phyloP scores from a whole-genome alignment of 2,113 vertebrate species.

The Trogon surrucura region DNA sequence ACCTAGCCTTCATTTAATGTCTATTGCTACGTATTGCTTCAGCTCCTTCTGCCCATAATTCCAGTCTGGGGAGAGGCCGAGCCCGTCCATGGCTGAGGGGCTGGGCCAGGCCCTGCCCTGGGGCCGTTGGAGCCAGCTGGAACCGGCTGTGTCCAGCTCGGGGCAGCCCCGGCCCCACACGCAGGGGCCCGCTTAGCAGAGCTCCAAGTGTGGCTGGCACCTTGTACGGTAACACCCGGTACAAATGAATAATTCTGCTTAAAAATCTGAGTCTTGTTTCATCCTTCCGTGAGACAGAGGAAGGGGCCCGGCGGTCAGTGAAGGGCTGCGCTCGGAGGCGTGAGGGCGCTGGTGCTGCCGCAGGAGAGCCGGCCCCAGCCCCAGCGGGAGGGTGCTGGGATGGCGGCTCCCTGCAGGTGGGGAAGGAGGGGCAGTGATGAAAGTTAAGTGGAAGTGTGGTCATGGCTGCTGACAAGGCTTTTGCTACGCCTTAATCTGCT shows the following conservation, averaged over 20 bases:
- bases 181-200: too few relatives aligned
- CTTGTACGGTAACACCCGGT: neutral
- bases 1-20: neutral
- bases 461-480: neutral
- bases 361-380: neutral
- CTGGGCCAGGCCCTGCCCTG: neutral
- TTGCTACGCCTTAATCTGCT: too few relatives aligned
- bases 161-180: too few relatives aligned
- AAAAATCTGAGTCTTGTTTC: neutral
- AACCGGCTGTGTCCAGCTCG: too few relatives aligned
- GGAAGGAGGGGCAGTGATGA: neutral
- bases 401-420: fast-evolving
- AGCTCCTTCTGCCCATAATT: neutral
- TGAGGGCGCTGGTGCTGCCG: fast-evolving
- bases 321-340: too few relatives aligned
- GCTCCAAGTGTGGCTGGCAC: too few relatives aligned
- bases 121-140: too few relatives aligned
- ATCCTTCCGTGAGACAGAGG: neutral
- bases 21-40: neutral
- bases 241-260: neutral
- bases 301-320: neutral
- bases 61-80: fast-evolving
- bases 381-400: neutral
- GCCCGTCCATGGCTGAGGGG: fast-evolving
- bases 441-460: neutral